A percentile compares a stretch with the other conserved stretches of the same genome.
Evolutionary conservation across 2,113 vertebrate species (phyloP).

Genomic region (Dicerorhinus sumatrensis): DNA sequence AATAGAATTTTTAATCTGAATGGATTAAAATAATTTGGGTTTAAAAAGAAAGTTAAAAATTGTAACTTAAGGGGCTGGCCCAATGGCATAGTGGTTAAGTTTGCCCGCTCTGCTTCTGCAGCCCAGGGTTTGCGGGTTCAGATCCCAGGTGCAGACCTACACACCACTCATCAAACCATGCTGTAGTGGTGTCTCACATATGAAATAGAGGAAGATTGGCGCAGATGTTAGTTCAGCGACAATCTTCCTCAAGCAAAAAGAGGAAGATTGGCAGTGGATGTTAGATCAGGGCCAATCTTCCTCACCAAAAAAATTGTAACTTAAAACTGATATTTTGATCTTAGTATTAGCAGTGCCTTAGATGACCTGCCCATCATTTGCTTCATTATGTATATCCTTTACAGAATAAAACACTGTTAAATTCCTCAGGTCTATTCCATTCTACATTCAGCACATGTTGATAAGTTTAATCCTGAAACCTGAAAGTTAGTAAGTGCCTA

Average conservation of each 20-base stretch:
- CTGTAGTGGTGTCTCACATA: too few relatives aligned
- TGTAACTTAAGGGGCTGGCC: too few relatives aligned
- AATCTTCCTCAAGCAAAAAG: too few relatives aligned
- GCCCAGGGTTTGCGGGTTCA: too few relatives aligned
- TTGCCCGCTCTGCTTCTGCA: too few relatives aligned
- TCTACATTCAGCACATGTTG: not conserved
- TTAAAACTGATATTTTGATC: not conserved
- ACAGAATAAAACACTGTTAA: not conserved
- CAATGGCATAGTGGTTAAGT: too few relatives aligned
- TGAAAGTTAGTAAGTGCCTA: not conserved
- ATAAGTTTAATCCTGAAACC: not conserved
- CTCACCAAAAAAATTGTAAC: not conserved
- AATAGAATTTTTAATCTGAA: not conserved
- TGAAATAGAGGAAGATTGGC: too few relatives aligned
- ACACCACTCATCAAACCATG: too few relatives aligned
- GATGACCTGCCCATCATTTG: not conserved
- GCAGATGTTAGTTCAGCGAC: too few relatives aligned
- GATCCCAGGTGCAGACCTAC: too few relatives aligned
- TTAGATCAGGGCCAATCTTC: too few relatives aligned
- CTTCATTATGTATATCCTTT: not conserved
- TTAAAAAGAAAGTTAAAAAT: not conserved
- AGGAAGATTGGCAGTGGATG: too few relatives aligned
- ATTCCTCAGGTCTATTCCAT: not conserved
- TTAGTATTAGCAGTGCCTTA: not conserved
- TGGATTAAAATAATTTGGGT: constrained; percentile 22